Percentiles rank a stretch among this genome's conserved stretches.
These are phyloP conservation scores for Neolamprologus sp. DNA, from an alignment of 2,113 vertebrate genomes.

Conservation along the genomic window DNA sequence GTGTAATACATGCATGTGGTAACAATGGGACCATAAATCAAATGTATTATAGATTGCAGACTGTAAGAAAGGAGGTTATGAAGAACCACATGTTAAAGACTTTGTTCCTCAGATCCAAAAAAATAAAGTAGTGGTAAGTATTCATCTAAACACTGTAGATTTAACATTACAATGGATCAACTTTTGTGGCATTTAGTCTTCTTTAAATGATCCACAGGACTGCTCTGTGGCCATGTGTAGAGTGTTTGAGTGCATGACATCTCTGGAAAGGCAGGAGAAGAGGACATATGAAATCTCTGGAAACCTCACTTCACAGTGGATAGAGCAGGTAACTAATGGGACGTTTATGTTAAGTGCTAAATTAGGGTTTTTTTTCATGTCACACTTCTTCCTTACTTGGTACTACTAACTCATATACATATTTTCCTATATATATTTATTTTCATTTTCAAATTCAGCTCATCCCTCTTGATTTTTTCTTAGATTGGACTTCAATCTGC, in stretches of 20 bases:
- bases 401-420: neutral
- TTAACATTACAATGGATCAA: neutral
- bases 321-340: slow-evolving; percentile 22
- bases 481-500: slow-evolving; percentile 14
- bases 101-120: slow-evolving; percentile 39
- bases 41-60: slow-evolving; percentile 56
- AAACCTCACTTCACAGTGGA: slow-evolving; percentile 68
- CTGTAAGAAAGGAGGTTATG: slow-evolving; percentile 11
- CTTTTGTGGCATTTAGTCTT: neutral
- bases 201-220: slow-evolving; percentile 48
- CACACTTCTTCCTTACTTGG: neutral
- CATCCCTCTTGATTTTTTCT: neutral
- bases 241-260: slow-evolving; percentile 55
- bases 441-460: neutral
- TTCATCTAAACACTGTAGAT: neutral
- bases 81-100: neutral
- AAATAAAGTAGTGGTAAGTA: slow-evolving; percentile 49
- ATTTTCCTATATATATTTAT: neutral
- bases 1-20: neutral
- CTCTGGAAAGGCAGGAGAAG: slow-evolving; percentile 19
- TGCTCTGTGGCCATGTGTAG: slow-evolving; percentile 40
- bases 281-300: slow-evolving; percentile 64
- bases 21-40: neutral
- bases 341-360: neutral
- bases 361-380: neutral